Conservation (phyloP, 2,888 invertebrate species). For the Pachydiplax longipennis region DNA sequence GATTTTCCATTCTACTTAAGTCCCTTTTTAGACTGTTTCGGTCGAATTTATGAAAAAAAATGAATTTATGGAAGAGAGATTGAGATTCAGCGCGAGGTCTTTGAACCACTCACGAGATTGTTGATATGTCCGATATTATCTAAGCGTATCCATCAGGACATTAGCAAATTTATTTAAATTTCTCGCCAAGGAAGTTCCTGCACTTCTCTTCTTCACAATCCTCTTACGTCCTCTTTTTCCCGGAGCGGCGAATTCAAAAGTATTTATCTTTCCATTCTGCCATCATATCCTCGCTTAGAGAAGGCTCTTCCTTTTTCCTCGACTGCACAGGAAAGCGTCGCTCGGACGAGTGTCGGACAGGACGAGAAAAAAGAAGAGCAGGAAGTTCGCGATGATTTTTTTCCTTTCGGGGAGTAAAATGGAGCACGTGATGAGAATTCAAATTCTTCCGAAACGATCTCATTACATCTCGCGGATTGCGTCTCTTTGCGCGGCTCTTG, state of each 20-base stretch:
- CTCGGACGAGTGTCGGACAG: not conserved
- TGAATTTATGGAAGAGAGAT: no score
- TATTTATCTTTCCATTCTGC: not conserved
- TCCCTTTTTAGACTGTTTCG: no score
- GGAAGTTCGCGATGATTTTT: slow-evolving; percentile 19
- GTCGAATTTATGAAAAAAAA: no score
- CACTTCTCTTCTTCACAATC: not conserved
- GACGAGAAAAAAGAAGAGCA: not conserved
- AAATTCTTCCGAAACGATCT: slow-evolving; percentile 37
- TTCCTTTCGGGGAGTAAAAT: not conserved
- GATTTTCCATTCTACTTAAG: no score
- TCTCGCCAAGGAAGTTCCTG: no score
- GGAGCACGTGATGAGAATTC: slow-evolving; percentile 25
- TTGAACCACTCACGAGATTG: no score
- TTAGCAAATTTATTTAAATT: no score
- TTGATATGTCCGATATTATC: no score
- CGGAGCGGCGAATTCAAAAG: not conserved
- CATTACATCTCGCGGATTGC: slow-evolving; percentile 38
- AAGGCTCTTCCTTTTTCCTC: not conserved
- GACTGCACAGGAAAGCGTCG: no score
- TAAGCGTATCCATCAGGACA: no score
- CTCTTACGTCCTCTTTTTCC: not conserved
- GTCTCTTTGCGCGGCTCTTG: not conserved
- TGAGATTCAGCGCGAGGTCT: no score
- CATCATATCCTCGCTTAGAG: not conserved